A percentile compares a stretch with the other conserved stretches of the same genome.
These are phyloP conservation scores for Acanthopagrus latus DNA, from an alignment of 2,797 vertebrate genomes.

Conservation along the genomic window DNA sequence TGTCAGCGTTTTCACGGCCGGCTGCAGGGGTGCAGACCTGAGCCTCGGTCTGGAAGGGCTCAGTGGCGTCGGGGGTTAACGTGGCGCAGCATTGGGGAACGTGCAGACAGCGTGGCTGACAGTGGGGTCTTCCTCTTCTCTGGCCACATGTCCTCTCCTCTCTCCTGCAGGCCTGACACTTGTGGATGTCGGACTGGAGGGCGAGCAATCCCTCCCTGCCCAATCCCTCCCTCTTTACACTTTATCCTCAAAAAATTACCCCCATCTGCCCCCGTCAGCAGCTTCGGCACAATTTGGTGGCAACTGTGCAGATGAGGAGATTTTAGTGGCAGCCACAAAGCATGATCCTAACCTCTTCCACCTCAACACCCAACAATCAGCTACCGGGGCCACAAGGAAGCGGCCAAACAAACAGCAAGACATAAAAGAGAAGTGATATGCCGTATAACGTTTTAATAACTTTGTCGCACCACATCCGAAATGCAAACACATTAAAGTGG, in stretches of 20 bases:
- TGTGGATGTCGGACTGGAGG: conserved; percentile 44
- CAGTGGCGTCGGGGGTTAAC: conserved; percentile 69
- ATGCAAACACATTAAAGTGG: conserved; percentile 76
- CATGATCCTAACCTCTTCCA: conserved; percentile 43
- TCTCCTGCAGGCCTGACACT: conserved; percentile 60
- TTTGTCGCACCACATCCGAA: conserved; percentile 69
- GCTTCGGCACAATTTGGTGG: conserved; percentile 47
- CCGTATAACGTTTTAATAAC: conserved; percentile 68
- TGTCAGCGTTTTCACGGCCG: conserved; percentile 82
- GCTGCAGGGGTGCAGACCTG: conserved; percentile 73
- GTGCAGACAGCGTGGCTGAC: conserved; percentile 39
- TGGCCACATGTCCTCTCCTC: conserved; percentile 47
- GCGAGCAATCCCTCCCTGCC: background rate
- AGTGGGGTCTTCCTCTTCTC: conserved; percentile 42
- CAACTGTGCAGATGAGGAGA: conserved; percentile 47
- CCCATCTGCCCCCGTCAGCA: conserved; percentile 36
- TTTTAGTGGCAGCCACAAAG: conserved; percentile 61
- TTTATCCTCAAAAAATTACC: conserved; percentile 29
- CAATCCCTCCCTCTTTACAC: background rate
- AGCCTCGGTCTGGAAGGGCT: conserved; percentile 42
- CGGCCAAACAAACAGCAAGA: conserved; percentile 54
- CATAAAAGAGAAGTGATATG: conserved; percentile 68
- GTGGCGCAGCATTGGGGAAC: conserved; percentile 19
- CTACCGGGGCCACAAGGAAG: conserved; percentile 44
- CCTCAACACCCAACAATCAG: conserved; percentile 43